These are phyloP conservation scores for Hylyphantes graminicola DNA, from an alignment of 1,140 invertebrate genomes.

Conservation along the genomic window DNA sequence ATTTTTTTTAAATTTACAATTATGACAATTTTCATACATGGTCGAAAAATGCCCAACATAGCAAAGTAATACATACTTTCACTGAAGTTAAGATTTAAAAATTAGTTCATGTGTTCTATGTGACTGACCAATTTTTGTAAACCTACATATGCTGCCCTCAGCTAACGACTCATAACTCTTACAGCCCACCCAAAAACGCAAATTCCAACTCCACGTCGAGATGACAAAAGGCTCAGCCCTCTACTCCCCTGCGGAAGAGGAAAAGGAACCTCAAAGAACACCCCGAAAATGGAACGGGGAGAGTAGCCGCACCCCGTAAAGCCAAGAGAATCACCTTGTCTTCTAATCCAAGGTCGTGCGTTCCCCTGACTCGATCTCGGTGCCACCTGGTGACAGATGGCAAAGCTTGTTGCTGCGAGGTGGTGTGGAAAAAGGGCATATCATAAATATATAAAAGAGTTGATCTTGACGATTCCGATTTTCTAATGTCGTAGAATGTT, in stretches of 20 bases:
- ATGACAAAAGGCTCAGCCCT: constrained; percentile 43
- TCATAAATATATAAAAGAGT: constrained; percentile 38
- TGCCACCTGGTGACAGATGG: constrained; percentile 18
- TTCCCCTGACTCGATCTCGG: constrained; percentile 43
- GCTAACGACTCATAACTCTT: not conserved
- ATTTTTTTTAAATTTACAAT: too few relatives aligned
- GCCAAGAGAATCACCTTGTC: not conserved
- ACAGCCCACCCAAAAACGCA: constrained; percentile 2
- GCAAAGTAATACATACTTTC: not conserved
- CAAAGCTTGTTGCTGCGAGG: constrained; percentile 33
- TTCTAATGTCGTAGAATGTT: too few relatives aligned
- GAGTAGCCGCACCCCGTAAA: not conserved
- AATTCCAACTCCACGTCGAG: constrained; percentile 11
- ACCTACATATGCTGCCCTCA: too few relatives aligned
- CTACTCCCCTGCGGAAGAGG: not conserved
- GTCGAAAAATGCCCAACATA: not conserved
- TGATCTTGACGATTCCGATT: not conserved
- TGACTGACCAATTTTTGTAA: not conserved
- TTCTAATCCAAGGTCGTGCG: not conserved
- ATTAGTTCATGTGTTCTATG: not conserved
- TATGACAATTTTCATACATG: too few relatives aligned
- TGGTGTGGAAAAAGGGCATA: constrained; percentile 47
- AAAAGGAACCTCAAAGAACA: not conserved
- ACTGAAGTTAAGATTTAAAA: not conserved
- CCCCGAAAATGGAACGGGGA: not conserved